phyloP scores from a whole-genome alignment of 1,140 invertebrate species.

The Drosophila cardini region DNA sequence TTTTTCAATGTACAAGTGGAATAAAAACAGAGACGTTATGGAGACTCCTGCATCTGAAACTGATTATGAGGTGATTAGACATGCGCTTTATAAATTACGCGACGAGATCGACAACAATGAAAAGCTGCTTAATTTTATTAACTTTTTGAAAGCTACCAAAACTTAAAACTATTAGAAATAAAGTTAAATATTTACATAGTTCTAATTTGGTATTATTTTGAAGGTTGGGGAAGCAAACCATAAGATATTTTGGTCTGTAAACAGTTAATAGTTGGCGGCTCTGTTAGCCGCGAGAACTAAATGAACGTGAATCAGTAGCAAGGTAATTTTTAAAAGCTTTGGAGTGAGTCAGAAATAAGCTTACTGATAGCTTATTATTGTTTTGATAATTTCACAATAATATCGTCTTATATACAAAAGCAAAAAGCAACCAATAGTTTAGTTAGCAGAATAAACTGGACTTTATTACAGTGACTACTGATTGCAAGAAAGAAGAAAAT shows the following conservation, averaged over 20 bases:
- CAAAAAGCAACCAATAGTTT: neutral
- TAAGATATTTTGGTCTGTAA: no score
- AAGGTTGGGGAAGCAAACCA: no score
- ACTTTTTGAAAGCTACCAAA: slow-evolving; percentile 9
- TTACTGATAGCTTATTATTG: neutral
- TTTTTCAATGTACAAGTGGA: no score
- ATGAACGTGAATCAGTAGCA: no score
- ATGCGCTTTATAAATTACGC: neutral
- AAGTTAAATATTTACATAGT: no score
- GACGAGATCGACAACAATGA: neutral
- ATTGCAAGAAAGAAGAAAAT: neutral
- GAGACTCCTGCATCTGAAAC: neutral
- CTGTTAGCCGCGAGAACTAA: no score
- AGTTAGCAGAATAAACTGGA: neutral
- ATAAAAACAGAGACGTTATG: no score
- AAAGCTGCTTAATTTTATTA: slow-evolving; percentile 31
- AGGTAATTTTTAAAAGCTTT: slow-evolving; percentile 2
- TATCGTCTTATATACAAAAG: neutral
- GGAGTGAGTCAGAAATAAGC: neutral
- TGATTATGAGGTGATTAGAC: neutral
- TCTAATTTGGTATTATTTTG: no score
- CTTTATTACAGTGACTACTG: neutral
- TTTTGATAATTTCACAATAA: slow-evolving; percentile 20
- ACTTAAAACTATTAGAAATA: no score
- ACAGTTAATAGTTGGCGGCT: no score